Conservation (phyloP, 2,797 vertebrate genomes). For the Alectoris magna region DNA sequence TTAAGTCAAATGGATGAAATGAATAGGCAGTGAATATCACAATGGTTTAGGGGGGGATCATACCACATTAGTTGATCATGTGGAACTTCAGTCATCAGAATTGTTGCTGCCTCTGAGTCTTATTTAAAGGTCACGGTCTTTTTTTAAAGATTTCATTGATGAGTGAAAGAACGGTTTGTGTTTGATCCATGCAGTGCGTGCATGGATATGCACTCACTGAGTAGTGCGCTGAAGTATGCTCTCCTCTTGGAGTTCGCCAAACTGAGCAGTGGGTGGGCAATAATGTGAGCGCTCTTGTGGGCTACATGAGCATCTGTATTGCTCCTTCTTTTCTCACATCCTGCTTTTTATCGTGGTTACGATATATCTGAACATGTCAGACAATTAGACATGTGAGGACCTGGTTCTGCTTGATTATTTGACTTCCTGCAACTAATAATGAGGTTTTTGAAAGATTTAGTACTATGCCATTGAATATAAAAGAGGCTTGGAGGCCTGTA, state of each 20-base stretch:
- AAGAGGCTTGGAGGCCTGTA: conserved; percentile 9
- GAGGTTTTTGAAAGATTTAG: conserved; percentile 58
- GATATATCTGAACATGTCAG: conserved; percentile 30
- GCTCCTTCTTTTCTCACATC: conserved; percentile 44
- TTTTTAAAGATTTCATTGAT: conserved; percentile 36
- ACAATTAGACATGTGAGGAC: conserved; percentile 52
- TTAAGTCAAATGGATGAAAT: conserved; percentile 36
- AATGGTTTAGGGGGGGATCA: background rate
- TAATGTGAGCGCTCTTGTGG: background rate
- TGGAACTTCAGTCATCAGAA: conserved; percentile 4
- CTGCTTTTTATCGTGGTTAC: conserved; percentile 6
- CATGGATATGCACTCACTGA: background rate
- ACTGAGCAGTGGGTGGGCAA: conserved; percentile 51
- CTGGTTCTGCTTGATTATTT: conserved; percentile 45
- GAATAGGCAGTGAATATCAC: conserved; percentile 27
- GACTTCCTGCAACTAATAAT: conserved; percentile 57
- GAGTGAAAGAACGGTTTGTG: background rate
- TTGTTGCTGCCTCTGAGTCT: background rate
- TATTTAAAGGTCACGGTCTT: conserved; percentile 53
- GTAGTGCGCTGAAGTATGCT: background rate
- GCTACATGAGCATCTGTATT: conserved; percentile 30
- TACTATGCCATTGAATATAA: conserved; percentile 9
- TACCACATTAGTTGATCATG: background rate
- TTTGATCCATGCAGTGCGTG: background rate
- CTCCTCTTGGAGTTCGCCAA: background rate